Evolutionary conservation across 2,797 vertebrate species (phyloP).

Genomic region (Gallirallus australis): DNA sequence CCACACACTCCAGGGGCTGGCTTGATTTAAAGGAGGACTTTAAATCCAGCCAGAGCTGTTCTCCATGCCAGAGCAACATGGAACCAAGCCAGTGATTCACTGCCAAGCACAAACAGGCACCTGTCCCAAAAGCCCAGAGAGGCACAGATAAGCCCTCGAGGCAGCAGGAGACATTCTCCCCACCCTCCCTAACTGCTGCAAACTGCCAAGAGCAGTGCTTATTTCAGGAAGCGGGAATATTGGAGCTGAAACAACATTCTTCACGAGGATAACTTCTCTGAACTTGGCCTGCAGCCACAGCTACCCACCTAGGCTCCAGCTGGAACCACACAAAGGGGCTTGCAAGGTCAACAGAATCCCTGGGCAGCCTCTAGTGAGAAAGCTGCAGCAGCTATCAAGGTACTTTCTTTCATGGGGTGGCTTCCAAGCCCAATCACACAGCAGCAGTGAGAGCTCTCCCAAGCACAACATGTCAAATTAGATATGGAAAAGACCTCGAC

Average conservation of each 20-base stretch:
- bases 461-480: not conserved
- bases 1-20: not conserved
- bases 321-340: not conserved
- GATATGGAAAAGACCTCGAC: not conserved
- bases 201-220: slow-evolving; percentile 26
- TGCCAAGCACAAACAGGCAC: slow-evolving; percentile 16
- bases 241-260: not conserved
- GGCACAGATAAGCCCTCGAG: slow-evolving; percentile 53
- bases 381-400: not conserved
- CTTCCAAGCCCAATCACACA: not conserved
- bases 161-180: not conserved
- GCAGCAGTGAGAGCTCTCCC: not conserved
- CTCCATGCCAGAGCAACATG: not conserved
- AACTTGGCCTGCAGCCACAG: not conserved
- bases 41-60: not conserved
- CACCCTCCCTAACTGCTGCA: not conserved
- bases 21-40: not conserved
- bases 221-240: not conserved
- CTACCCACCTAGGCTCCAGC: slow-evolving; percentile 1
- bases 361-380: slow-evolving; percentile 7
- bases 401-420: not conserved
- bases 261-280: not conserved
- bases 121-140: slow-evolving; percentile 28
- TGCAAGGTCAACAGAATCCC: slow-evolving; percentile 42
- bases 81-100: not conserved